Base-by-base conservation (phyloP, 2,113 vertebrate genomes). In the Rhabdornis inornatus region DNA sequence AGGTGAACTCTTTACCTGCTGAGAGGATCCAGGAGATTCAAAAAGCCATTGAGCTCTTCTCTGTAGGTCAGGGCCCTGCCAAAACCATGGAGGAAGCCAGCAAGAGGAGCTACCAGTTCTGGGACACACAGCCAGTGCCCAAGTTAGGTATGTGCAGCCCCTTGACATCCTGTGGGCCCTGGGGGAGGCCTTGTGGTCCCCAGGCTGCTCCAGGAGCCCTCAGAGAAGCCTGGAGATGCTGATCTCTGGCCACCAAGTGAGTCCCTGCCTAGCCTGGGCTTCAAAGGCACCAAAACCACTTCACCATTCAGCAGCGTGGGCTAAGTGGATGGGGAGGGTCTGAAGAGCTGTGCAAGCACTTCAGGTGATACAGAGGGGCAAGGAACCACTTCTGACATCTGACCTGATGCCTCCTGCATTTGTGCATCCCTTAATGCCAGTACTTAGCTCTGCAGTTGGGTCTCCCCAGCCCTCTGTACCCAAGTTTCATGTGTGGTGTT, bases 21-120 rank as follows among this genome's bases (percentile, higher is more conserved):
- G 99, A 99, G 97, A 99, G 99, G 97, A 99, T 99, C 94, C 99
- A 99, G 95, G 99, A 99, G 98, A 99, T 99, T 97, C 99, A 99
- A 94, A 99, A 99, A 98, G 99, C 99, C 96, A 99, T 99, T 18
- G 99, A 99, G 91, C 98, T 99, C 71, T 99, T 99, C 95, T 99
- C 99, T 13, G 99, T 99, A 30, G 99, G 99, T 55, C 99, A 99
- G 79, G 99, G 99, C 66, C 99, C 99, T 85, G 99, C 99, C 97
- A 99, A 99, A 97, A 99, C 99, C 87, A 99, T 99, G 99, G 99
- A 99, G 94, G 99, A 99, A 95, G 99, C 99, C 33, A 99, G 98
- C 95, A 99, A 99, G 85, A 98, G 99, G 94, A 99, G 99, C 98
- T 99, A 99, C 96, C 99, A 99, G 97, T 99, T 99, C 98, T 99